Conservation (phyloP, 2,888 invertebrate genomes). For the Campoletis raptor region DNA sequence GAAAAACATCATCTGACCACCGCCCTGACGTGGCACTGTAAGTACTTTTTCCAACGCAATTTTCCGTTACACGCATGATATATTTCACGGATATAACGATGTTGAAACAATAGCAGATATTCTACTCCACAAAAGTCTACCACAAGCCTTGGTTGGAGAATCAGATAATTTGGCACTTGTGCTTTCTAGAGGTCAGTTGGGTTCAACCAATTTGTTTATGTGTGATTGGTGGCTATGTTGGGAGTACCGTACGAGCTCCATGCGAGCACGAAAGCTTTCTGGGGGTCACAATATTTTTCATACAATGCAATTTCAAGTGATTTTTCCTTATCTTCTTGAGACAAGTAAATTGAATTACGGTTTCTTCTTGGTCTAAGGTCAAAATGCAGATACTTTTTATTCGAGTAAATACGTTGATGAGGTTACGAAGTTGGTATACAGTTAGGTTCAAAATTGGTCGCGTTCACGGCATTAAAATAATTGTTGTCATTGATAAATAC, state of each 20-base stretch:
- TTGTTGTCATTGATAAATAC: background rate
- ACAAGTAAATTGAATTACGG: background rate
- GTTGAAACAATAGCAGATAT: background rate
- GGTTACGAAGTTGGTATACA: background rate
- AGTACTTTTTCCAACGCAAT: slow-evolving; percentile 68
- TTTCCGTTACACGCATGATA: background rate
- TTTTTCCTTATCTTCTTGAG: background rate
- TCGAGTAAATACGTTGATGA: background rate
- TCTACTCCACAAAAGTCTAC: background rate
- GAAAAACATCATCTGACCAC: slow-evolving; percentile 78
- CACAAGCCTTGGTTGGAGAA: background rate
- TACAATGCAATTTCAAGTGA: background rate
- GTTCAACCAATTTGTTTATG: background rate
- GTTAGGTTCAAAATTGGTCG: background rate
- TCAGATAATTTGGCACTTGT: background rate
- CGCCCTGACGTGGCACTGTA: slow-evolving; percentile 80
- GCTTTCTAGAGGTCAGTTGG: background rate
- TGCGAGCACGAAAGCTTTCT: no score
- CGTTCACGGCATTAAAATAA: background rate
- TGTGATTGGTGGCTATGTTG: background rate
- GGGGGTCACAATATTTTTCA: background rate
- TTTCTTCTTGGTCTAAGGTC: background rate
- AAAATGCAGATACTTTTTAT: background rate
- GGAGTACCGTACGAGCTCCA: background rate
- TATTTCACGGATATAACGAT: background rate